Conservation (phyloP, 2,113 vertebrate species). For the Xiphophorus couchianus region DNA sequence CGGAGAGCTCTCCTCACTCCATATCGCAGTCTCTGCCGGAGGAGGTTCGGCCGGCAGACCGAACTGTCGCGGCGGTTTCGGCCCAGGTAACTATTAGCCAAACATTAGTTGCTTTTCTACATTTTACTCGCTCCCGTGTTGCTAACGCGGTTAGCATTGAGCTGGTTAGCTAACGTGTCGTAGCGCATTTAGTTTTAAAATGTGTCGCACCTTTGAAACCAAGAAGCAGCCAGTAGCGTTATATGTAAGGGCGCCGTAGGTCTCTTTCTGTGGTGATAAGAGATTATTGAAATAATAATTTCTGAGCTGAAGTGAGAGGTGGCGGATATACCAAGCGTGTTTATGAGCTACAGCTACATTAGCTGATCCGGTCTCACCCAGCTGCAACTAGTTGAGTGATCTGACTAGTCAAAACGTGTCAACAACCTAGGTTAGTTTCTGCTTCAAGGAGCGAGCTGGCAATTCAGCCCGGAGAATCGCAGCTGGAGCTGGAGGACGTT, state of each 20-base stretch:
- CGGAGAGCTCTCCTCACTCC: not conserved
- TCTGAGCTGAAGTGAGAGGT: not conserved
- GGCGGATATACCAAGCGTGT: not conserved
- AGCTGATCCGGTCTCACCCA: not conserved
- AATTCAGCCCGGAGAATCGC: not conserved
- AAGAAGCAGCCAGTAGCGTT: not conserved
- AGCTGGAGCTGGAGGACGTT: not conserved
- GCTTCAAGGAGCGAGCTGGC: not conserved
- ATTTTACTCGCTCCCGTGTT: conserved; percentile 23
- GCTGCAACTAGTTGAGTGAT: not conserved
- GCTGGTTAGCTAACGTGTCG: conserved; percentile 33
- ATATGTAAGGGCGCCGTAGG: not conserved
- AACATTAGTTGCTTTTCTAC: not conserved
- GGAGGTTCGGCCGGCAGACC: not conserved
- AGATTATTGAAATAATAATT: not conserved
- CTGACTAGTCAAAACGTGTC: not conserved
- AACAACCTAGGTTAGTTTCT: not conserved
- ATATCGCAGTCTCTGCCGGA: not conserved
- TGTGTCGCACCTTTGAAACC: fast-evolving
- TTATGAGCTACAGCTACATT: not conserved
- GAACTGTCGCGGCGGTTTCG: fast-evolving
- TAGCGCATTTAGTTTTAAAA: not conserved
- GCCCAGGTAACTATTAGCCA: not conserved
- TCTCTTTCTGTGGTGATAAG: not conserved
- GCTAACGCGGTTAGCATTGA: conserved; percentile 46